phyloP scores from a whole-genome alignment of 2,113 vertebrate species.

The Muntiacus muntjak region DNA sequence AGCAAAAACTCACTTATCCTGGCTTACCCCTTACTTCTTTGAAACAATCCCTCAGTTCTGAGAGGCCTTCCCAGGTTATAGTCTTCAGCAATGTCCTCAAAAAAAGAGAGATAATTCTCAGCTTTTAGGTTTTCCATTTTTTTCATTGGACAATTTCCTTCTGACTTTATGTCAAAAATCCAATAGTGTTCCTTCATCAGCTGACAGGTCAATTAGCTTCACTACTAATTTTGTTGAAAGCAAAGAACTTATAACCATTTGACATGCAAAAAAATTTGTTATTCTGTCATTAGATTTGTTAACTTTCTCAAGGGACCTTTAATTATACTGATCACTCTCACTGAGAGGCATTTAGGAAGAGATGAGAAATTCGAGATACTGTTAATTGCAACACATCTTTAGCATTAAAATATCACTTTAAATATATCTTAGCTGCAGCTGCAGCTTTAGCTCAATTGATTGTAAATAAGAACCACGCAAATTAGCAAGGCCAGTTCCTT shows the following conservation, averaged over 20 bases:
- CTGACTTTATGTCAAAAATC: neutral
- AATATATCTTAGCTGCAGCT: conserved; percentile 1
- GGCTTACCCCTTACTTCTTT: neutral
- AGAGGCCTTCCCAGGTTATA: neutral
- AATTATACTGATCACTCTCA: conserved; percentile 12
- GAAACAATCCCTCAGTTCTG: neutral
- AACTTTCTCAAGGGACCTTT: conserved; percentile 20
- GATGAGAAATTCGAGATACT: neutral
- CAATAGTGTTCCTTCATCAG: neutral
- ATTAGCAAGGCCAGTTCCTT: neutral
- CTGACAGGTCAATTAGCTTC: neutral
- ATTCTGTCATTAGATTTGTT: neutral
- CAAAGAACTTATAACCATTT: neutral
- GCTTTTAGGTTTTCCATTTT: neutral
- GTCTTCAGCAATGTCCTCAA: neutral
- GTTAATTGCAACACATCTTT: conserved; percentile 8
- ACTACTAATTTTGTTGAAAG: conserved; percentile 32
- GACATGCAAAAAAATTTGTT: conserved; percentile 8
- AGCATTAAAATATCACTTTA: conserved; percentile 21
- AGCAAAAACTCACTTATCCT: neutral
- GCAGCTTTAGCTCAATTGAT: neutral
- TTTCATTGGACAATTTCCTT: neutral
- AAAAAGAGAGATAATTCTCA: neutral
- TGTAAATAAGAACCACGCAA: conserved; percentile 7
- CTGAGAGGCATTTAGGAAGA: neutral